Evolutionary conservation across 2,888 invertebrate genomes (phyloP), one percentile per base, ranked within the genome.

Genomic region (Agrilus cyanescens): DNA sequence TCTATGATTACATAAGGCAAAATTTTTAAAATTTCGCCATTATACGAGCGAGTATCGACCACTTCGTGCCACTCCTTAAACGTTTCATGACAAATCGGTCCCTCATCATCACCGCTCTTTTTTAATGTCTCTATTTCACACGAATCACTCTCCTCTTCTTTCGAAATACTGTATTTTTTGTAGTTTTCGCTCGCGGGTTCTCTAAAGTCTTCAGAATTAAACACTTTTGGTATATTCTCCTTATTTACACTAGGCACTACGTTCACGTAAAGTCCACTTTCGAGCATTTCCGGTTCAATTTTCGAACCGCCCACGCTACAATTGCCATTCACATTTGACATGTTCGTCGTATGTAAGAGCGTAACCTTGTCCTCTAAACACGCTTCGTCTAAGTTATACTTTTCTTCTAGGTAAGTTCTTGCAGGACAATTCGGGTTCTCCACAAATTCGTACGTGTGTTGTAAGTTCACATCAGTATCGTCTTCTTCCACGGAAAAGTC

Each of bases 1-100:
- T 94, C 93, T 71, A 93, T 85, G 68, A 93, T 85, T 71, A 93
- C 91, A 73, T 96, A 96, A 72, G 95, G 95, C 79, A 95, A 78
- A 74, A 95, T 88, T 68, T 87, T 78, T 65, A 95, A 78, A 62
- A 77, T 72, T 65, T 86, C 83, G 61, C 82, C 85, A 61, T 85
- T 78, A 58, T 76, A 78, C 48, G 86, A 80, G 60, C 75, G 73
- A 59, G 76, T 71, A 55, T 82, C 79, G 52, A 84, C 77, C 63
- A 87, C 82, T 71, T 93, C 83, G 67, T 91, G 86, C 91, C 94
- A 96, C 71, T 91, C 87, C 53, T 83, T 77, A 74, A 94, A 96
- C 60, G 73, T 73, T 12, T 61, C 41, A 30, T 39, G 41, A 41
- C 43, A 37, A 34, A 44, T 37, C 14, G 14, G 8, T 33, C 41